Conservation (phyloP, 2,797 vertebrate genomes). For the Mergus octosetaceus region DNA sequence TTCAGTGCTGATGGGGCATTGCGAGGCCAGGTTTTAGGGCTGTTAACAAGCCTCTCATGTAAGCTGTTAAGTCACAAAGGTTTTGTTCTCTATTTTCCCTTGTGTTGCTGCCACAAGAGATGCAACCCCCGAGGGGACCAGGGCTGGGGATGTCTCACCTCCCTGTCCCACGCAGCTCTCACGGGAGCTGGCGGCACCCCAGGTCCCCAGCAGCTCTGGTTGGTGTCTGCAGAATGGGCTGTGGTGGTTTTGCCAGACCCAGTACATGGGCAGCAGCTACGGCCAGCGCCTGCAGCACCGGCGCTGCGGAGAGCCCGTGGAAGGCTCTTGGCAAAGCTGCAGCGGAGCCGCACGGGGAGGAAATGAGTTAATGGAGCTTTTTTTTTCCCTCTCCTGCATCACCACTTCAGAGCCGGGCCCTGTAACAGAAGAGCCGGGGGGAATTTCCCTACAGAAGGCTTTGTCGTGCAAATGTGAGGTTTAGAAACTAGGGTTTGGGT, state of each 20-base stretch:
- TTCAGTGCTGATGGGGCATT: neutral
- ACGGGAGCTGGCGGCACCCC: neutral
- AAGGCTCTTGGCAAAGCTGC: neutral
- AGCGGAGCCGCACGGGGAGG: fast-evolving
- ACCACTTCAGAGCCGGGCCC: neutral
- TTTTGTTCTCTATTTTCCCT: neutral
- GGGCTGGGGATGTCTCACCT: neutral
- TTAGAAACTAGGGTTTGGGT: neutral
- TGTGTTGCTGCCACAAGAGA: fast-evolving
- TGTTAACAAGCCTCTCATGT: neutral
- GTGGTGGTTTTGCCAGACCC: no score
- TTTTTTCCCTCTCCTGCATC: neutral
- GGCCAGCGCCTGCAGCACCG: neutral
- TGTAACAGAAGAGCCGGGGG: neutral
- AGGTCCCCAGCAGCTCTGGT: fast-evolving
- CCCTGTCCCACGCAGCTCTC: neutral
- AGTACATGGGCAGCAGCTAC: no score
- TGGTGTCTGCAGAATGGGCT: neutral
- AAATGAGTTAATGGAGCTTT: fast-evolving
- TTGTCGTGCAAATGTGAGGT: neutral
- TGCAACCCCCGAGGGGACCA: fast-evolving
- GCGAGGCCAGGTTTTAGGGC: neutral
- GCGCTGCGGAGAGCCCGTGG: neutral
- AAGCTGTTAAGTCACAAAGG: neutral
- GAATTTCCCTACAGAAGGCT: neutral